Evolutionary conservation across 1,140 invertebrate species (phyloP), one percentile per base, ranked within the genome.

Genomic region (Ditylenchus dipsaci): DNA sequence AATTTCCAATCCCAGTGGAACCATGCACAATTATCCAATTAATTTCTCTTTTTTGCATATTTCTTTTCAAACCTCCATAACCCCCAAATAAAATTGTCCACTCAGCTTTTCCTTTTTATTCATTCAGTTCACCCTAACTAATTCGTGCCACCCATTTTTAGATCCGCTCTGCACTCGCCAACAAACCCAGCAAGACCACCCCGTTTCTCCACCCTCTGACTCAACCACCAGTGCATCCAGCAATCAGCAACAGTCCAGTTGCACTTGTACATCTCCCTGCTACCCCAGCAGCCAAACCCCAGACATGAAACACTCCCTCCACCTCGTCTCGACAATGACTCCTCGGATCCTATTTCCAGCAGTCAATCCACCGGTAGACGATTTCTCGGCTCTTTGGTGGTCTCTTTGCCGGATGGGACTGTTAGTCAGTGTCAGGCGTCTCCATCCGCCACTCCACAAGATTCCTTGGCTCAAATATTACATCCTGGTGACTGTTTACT

Each of bases 401-500:
- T 65, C 17, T 56, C n/a, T 17, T n/a, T 65, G 27, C 63, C 63
- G 17, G 63, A 65, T 19, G 63, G 63, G 1, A 56, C 21, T 3
- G 33, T 65, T 7, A n/a, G 43, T 19, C n/a, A 65, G 57, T 65
- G 17, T 23, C 17, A 19, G 19, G 23, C 63, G 3, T 38, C 63
- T 19, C 13, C 57, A n/a, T 56, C n/a, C 19, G 61, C 33, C 19
- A 3, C 33, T 5, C 33, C 3, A 5, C 33, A 38, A 38, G 63
- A 65, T 17, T 61, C 21, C 11, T 58, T 69, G 21, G 30, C 23
- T 57, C 17, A 69, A 45, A 43, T 69, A 0, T 53, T 69, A 58
- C 27, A 21, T 42, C n/a, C 33, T 15, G 49, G 69, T 17, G 53
- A 72, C 19, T 72, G 59, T 61, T 73, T 75, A 19, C 21, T 66